Percentiles rank a stretch among this genome's conserved stretches.
phyloP scores from a whole-genome alignment of 1,140 invertebrate genomes.

The Gryon sp. region DNA sequence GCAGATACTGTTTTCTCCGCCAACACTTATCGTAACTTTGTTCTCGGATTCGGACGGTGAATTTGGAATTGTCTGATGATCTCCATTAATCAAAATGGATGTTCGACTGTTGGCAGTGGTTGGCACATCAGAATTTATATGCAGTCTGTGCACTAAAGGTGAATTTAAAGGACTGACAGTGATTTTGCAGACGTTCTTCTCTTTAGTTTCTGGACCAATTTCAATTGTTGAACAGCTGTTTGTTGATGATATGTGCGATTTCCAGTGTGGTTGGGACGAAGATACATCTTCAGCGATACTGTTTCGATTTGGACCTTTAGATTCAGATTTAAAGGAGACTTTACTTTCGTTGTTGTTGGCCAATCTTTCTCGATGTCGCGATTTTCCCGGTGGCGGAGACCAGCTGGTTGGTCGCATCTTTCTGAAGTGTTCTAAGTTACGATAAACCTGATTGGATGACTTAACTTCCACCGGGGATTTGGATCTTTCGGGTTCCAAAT shows the following conservation, averaged over 20 bases:
- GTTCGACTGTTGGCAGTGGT: constrained; percentile 83
- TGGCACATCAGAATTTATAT: constrained; percentile 77
- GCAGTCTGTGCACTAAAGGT: constrained; percentile 80
- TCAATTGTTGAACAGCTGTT: constrained; percentile 68
- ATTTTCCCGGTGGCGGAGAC: constrained; percentile 73
- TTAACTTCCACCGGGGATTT: constrained; percentile 1
- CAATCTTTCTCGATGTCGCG: constrained; percentile 60
- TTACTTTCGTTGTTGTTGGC: constrained; percentile 55
- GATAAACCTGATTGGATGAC: neutral
- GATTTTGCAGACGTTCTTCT: constrained; percentile 77
- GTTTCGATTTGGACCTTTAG: constrained; percentile 24
- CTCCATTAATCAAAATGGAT: constrained; percentile 87
- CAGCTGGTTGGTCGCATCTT: constrained; percentile 75
- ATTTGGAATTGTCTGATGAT: constrained; percentile 79
- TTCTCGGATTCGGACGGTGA: constrained; percentile 79
- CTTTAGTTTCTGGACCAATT: constrained; percentile 58
- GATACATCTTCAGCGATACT: constrained; percentile 38
- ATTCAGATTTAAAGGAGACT: constrained; percentile 18
- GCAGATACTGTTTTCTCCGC: constrained; percentile 74
- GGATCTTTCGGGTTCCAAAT: neutral
- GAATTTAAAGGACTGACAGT: constrained; percentile 74
- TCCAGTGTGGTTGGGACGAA: constrained; percentile 50
- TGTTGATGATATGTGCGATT: constrained; percentile 44
- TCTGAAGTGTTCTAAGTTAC: constrained; percentile 67
- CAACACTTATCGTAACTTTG: constrained; percentile 78